phyloP scores from a whole-genome alignment of 2,797 vertebrate species.

The Lacerta viridis region DNA sequence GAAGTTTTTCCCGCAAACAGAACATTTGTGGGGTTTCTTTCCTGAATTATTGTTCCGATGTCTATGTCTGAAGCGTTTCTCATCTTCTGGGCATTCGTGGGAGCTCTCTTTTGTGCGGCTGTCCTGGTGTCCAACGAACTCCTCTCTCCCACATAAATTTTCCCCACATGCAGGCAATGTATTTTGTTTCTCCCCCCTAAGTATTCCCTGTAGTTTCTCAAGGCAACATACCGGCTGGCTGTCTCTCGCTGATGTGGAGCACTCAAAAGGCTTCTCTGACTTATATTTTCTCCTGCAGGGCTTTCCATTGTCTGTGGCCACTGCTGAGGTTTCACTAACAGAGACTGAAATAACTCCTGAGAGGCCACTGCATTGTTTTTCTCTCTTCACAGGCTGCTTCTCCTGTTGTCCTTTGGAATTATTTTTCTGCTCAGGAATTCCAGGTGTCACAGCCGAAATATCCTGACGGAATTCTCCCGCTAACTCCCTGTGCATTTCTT shows the following conservation, averaged over 20 bases:
- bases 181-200: slow-evolving; percentile 79
- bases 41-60: not conserved
- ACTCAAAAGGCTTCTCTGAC: not conserved
- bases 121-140: slow-evolving; percentile 6
- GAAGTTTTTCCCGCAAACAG: slow-evolving; percentile 45
- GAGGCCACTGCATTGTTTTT: not conserved
- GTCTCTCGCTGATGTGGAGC: not conserved
- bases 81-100: slow-evolving; percentile 62
- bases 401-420: not conserved
- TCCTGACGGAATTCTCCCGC: not conserved
- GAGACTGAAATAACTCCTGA: not conserved
- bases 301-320: not conserved
- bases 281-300: not conserved
- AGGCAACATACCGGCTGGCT: not conserved
- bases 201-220: slow-evolving; percentile 5
- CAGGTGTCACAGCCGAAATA: no score
- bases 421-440: not conserved
- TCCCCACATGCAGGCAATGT: slow-evolving; percentile 69
- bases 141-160: not conserved
- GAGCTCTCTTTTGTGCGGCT: slow-evolving; percentile 2
- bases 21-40: slow-evolving; percentile 23
- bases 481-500: not conserved
- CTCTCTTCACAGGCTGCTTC: not conserved
- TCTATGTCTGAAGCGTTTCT: slow-evolving; percentile 38
- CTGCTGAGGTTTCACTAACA: not conserved